Evolutionary conservation across 2,797 vertebrate species (phyloP), one percentile per base, ranked within the genome.

Genomic region (Dendrocincla fuliginosa): DNA sequence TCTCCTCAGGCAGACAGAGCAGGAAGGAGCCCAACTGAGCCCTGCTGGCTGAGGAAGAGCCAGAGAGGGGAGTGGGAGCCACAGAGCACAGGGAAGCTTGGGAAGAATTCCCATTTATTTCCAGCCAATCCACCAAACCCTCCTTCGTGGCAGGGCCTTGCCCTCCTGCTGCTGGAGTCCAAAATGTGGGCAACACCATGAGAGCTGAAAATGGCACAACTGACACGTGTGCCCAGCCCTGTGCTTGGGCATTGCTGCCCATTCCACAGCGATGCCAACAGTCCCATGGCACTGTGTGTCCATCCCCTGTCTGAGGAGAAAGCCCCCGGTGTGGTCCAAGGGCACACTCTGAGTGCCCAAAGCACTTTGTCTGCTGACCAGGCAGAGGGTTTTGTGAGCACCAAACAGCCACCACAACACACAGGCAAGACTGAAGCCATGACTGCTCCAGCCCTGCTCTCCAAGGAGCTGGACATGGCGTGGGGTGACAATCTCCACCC

Each of bases 201-300:
- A 57, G 32, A 17, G 8, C 28, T 42, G 9, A 50, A 86, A 33
- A 42, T 2, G 13, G 64, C 44, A 57, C 20, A 6, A 56, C 37
- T 68, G 69, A 52, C 68, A 56, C 0, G 0, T 10, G 39, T 16
- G 84, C 52, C 52, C 39, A 8, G 14, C 56, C 16, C 77, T 16
- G 56, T 2, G n/a, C 41, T 11, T 41, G 65, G 69, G 64, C 14
- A 39, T 53, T 15, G 10, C 47, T 59, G 68, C 35, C 57, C 41
- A 28, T 10, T 18, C 37, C 16, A 7, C 1, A 15, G 32, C 0
- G 3, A 23, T 11, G 47, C 1, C 6, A 2, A 23, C 0, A 5
- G 30, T 15, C 78, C 42, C 16, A 0, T 8, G 3, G 1, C 41
- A 42, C 23, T 24, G 1, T 12, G 39, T 20, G 87, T 50, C 56